Evolutionary conservation across 2,888 invertebrate genomes (phyloP).

Genomic region (Drosophila helvetica): DNA sequence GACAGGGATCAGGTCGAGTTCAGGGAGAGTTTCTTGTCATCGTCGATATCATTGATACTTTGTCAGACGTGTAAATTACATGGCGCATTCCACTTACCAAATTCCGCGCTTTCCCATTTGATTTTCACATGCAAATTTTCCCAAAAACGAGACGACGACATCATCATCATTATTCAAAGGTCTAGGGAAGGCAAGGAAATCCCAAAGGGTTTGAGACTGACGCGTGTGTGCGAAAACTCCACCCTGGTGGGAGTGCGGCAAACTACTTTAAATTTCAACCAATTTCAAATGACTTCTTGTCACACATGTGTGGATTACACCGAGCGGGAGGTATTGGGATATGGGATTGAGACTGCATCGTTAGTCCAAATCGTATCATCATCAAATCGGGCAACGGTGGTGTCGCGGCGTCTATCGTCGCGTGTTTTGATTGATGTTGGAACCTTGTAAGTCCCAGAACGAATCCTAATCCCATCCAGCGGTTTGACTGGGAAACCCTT

Average conservation of each 20-base stretch:
- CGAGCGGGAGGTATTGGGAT: background rate
- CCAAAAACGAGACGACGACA: constrained; percentile 47
- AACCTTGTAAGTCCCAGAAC: constrained; percentile 72
- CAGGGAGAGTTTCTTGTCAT: constrained; percentile 45
- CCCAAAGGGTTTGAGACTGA: constrained; percentile 65
- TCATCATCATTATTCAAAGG: constrained; percentile 78
- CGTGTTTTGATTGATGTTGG: constrained; percentile 81
- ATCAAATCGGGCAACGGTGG: constrained; percentile 41
- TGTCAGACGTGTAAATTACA: constrained; percentile 82
- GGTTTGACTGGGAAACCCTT: constrained; percentile 75
- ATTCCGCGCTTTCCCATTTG: constrained; percentile 52
- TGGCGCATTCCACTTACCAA: constrained; percentile 64
- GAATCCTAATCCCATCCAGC: constrained; percentile 59
- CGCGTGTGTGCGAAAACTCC: constrained; percentile 44
- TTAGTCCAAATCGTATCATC: constrained; percentile 79
- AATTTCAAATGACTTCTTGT: constrained; percentile 77
- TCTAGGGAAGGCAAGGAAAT: constrained; percentile 50
- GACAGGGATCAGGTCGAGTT: constrained; percentile 15
- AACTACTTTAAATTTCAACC: constrained; percentile 80
- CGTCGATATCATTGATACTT: constrained; percentile 76
- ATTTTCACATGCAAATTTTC: constrained; percentile 73
- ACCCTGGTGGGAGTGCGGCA: constrained; percentile 19
- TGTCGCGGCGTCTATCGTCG: constrained; percentile 26
- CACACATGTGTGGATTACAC: constrained; percentile 54
- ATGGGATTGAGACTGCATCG: constrained; percentile 56